A percentile compares a stretch with the other conserved stretches of the same genome.
Evolutionary conservation across 2,797 vertebrate genomes (phyloP).

Genomic region (Microctenopoma lineatum): DNA sequence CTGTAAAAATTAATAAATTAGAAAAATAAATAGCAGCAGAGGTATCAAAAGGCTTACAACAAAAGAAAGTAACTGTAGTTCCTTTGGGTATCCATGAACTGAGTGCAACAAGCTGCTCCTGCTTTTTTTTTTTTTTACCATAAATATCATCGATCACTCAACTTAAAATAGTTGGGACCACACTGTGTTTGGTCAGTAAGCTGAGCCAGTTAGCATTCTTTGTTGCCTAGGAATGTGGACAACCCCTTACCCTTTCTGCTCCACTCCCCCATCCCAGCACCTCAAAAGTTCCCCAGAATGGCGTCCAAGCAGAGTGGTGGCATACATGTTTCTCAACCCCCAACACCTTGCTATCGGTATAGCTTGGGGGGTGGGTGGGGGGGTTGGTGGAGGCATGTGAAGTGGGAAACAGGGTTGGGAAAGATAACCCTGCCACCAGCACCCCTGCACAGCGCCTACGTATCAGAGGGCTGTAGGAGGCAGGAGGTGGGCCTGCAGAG

Average conservation of each 20-base stretch:
- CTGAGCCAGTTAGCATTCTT: conserved; percentile 68
- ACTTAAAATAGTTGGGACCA: conserved; percentile 35
- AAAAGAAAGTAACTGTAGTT: conserved; percentile 50
- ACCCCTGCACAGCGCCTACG: conserved; percentile 58
- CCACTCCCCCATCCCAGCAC: conserved; percentile 39
- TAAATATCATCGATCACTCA: conserved; percentile 70
- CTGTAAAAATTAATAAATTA: conserved; percentile 93
- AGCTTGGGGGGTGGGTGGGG: conserved; percentile 49
- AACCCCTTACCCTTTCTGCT: conserved; percentile 62
- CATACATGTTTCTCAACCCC: conserved; percentile 86
- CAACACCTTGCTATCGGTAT: conserved; percentile 90
- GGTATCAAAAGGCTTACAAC: conserved; percentile 72
- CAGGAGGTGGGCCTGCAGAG: conserved; percentile 65
- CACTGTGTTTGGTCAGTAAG: conserved; percentile 55
- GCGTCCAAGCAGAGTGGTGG: conserved; percentile 69
- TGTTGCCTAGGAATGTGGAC: conserved; percentile 84
- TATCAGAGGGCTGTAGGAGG: conserved; percentile 68
- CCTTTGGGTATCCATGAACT: conserved; percentile 32
- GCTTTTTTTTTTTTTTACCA: conserved; percentile 57
- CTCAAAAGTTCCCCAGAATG: conserved; percentile 58
- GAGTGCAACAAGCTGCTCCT: conserved; percentile 32
- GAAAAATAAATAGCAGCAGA: conserved; percentile 96
- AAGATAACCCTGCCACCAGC: conserved; percentile 74
- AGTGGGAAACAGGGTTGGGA: conserved; percentile 72
- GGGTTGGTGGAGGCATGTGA: conserved; percentile 77